Percentiles rank a stretch among this genome's conserved stretches.
Evolutionary conservation across 2,113 vertebrate genomes (phyloP).

Genomic region (Vidua macroura): DNA sequence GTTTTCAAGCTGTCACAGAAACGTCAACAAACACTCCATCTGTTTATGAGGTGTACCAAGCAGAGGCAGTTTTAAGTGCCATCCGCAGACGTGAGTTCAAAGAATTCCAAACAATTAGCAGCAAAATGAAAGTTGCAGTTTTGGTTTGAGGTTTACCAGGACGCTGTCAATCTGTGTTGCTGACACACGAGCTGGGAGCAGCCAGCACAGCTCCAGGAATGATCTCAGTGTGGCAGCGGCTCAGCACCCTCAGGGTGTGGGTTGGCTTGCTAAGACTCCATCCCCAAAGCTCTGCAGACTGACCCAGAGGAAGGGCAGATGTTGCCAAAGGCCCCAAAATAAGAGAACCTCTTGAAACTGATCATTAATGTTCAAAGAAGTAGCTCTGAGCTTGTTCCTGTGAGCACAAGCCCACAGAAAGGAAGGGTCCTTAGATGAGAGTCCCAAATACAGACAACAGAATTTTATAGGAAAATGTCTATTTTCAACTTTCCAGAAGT

Average conservation of each 20-base stretch:
- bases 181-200: neutral
- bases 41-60: conserved; percentile 70
- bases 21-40: conserved; percentile 83
- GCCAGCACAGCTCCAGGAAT: neutral
- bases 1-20: conserved; percentile 83
- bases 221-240: rapidly evolving
- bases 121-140: conserved; percentile 12
- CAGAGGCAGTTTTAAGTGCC: conserved; percentile 50
- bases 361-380: neutral
- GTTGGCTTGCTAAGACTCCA: neutral
- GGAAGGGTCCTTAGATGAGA: neutral
- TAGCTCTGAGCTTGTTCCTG: neutral
- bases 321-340: neutral
- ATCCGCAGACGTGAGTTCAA: conserved; percentile 55
- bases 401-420: rapidly evolving
- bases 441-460: neutral
- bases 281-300: neutral
- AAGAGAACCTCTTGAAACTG: neutral
- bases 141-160: neutral
- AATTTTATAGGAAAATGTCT: neutral
- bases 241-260: neutral
- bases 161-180: neutral
- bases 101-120: conserved; percentile 54
- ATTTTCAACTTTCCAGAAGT: neutral
- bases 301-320: neutral